Conservation (phyloP, 2,888 invertebrate species). For the Eristalis intricaria region DNA sequence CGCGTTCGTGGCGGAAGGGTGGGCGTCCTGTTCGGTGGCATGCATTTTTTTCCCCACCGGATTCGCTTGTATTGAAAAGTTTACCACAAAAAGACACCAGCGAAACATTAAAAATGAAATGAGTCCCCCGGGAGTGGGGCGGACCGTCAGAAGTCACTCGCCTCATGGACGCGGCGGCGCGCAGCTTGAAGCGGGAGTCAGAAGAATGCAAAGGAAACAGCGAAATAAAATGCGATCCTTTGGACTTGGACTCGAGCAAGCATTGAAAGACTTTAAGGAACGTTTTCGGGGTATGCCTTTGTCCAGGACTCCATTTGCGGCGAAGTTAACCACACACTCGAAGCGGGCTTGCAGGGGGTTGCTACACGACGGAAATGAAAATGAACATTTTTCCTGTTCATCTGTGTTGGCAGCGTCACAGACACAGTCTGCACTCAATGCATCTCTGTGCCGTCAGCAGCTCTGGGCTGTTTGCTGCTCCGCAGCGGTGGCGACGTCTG, state of each 20-base stretch:
- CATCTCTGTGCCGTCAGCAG: neutral
- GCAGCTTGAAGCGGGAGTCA: neutral
- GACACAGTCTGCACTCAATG: neutral
- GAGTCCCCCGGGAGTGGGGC: slow-evolving; percentile 37
- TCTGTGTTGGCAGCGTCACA: neutral
- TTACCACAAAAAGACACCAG: slow-evolving; percentile 27
- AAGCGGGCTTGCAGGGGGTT: slow-evolving; percentile 7
- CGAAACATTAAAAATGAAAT: slow-evolving; percentile 35
- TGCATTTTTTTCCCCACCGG: slow-evolving; percentile 7
- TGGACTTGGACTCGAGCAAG: slow-evolving; percentile 26
- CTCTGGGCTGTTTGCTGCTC: neutral
- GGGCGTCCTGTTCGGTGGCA: neutral
- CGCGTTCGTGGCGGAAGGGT: neutral
- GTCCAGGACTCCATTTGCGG: slow-evolving; percentile 47
- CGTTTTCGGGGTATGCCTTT: slow-evolving; percentile 20
- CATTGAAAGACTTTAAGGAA: slow-evolving; percentile 58
- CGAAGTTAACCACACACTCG: slow-evolving; percentile 54
- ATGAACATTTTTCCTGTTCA: slow-evolving; percentile 33
- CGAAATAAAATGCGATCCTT: slow-evolving; percentile 31
- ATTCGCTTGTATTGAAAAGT: slow-evolving; percentile 60
- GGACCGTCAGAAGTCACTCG: slow-evolving; percentile 22
- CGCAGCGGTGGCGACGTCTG: neutral
- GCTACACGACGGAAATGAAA: slow-evolving; percentile 32
- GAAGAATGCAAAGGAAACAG: slow-evolving; percentile 35
- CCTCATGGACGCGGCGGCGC: neutral